Evolutionary conservation across 2,113 vertebrate species (phyloP).

Genomic region (Chlorodrepanis virens): DNA sequence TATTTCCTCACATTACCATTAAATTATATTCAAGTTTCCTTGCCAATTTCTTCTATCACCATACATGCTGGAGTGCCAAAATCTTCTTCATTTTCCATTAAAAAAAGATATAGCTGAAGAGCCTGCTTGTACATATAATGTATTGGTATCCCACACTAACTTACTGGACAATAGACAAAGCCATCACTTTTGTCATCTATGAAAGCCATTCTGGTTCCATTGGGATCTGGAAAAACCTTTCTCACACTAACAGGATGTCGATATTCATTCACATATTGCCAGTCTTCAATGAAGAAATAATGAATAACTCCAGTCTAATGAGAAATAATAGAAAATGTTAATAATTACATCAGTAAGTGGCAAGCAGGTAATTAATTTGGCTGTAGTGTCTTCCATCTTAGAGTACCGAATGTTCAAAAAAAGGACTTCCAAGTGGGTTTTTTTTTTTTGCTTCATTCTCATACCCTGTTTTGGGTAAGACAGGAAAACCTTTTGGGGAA

Average conservation of each 20-base stretch:
- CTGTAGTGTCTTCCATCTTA: neutral
- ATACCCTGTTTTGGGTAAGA: neutral
- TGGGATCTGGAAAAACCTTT: constrained; percentile 91
- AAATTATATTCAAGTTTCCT: neutral
- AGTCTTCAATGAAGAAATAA: constrained; percentile 93
- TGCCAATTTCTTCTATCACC: neutral
- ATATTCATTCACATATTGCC: constrained; percentile 89
- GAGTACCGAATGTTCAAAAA: neutral
- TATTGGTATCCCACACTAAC: neutral
- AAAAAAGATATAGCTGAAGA: neutral
- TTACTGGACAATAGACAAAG: constrained; percentile 91
- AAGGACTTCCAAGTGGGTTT: neutral
- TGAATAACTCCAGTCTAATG: constrained; percentile 83
- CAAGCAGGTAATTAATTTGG: neutral
- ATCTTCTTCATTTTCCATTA: neutral
- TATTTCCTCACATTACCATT: neutral
- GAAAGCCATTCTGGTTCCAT: constrained; percentile 87
- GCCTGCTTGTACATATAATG: neutral
- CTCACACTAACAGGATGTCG: constrained; percentile 87
- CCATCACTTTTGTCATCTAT: constrained; percentile 94
- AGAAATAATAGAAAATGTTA: neutral
- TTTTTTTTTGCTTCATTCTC: neutral
- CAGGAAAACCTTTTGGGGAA: rapidly evolving
- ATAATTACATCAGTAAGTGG: neutral
- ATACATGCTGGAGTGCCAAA: neutral